phyloP scores from a whole-genome alignment of 2,797 vertebrate genomes.

The Crocodylus rhombifer region DNA sequence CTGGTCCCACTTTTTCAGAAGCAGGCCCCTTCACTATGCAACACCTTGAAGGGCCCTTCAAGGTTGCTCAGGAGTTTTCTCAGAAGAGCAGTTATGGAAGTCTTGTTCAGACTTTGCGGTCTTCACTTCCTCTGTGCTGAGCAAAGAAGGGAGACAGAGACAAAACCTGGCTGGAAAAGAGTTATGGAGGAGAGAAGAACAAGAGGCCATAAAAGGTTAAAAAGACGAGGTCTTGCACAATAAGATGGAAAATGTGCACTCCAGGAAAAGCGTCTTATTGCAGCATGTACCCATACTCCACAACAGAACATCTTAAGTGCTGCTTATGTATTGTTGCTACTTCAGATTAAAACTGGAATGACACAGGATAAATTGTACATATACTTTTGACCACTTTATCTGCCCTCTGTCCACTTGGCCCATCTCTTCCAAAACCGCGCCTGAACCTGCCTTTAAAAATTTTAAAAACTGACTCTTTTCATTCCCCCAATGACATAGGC shows the following conservation, averaged over 20 bases:
- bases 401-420: background rate
- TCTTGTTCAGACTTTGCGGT: conserved; percentile 54
- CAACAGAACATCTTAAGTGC: background rate
- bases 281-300: background rate
- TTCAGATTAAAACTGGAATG: background rate
- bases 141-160: conserved; percentile 48
- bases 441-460: no score
- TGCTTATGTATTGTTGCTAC: background rate
- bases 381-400: background rate
- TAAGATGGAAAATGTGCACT: no score
- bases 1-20: background rate
- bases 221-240: background rate
- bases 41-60: conserved; percentile 59
- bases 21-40: conserved; percentile 17
- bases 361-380: background rate
- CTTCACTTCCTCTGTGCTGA: conserved; percentile 21
- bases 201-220: conserved; percentile 1
- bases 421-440: no score
- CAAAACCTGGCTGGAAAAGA: conserved; percentile 38
- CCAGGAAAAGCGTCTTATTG: no score
- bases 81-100: conserved; percentile 73
- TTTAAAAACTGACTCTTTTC: no score
- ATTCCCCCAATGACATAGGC: background rate
- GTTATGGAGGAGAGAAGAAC: conserved; percentile 25
- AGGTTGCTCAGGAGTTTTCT: conserved; percentile 42